Percentiles rank a stretch among this genome's conserved stretches.
Conservation (phyloP, 2,888 invertebrate species). For the Phalera bucephala region DNA sequence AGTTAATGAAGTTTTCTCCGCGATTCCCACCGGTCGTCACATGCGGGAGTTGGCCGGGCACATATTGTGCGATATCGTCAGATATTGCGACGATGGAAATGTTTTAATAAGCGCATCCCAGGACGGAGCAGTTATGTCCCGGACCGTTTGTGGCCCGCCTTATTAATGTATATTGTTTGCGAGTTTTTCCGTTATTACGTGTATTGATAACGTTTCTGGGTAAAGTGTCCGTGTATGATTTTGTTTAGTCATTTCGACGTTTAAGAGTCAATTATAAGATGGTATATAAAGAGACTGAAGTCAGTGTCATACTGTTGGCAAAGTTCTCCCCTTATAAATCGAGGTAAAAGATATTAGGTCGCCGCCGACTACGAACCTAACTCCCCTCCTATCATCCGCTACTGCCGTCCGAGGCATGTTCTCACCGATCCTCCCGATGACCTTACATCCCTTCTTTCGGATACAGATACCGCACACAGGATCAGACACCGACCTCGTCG, state of each 20-base stretch:
- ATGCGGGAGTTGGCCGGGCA: conserved; percentile 77
- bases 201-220: conserved; percentile 39
- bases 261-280: too few relatives aligned
- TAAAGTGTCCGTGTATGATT: neutral
- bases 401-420: too few relatives aligned
- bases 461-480: too few relatives aligned
- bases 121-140: conserved; percentile 55
- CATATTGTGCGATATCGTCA: conserved; percentile 76
- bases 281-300: too few relatives aligned
- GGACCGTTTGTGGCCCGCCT: conserved; percentile 59
- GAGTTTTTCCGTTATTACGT: conserved; percentile 75
- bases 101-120: conserved; percentile 81
- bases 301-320: too few relatives aligned
- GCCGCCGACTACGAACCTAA: too few relatives aligned
- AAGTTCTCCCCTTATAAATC: too few relatives aligned
- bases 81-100: conserved; percentile 78
- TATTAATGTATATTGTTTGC: conserved; percentile 81
- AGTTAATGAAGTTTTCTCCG: conserved; percentile 84
- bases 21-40: conserved; percentile 83
- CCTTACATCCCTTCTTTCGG: too few relatives aligned
- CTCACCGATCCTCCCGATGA: too few relatives aligned
- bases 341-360: too few relatives aligned
- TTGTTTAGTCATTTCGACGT: neutral
- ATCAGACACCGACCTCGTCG: too few relatives aligned
- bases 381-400: too few relatives aligned